Percentiles rank a stretch among this genome's conserved stretches.
Conservation (phyloP, 2,797 vertebrate genomes). For the Urosaurus nigricauda region DNA sequence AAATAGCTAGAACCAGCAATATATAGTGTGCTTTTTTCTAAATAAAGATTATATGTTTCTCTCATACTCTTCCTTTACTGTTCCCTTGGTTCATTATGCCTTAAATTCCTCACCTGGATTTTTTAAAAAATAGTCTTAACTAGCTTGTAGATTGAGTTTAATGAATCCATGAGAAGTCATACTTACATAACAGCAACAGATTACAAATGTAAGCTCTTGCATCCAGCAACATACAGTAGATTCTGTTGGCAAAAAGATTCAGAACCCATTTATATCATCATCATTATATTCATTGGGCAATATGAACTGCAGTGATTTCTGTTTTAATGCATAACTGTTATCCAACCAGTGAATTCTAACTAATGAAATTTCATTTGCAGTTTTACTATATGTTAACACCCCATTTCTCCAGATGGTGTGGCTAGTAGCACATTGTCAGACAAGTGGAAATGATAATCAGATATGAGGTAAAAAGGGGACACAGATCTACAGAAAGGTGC, state of each 20-base stretch:
- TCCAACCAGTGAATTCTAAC: background rate
- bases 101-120: background rate
- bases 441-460: background rate
- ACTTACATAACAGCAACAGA: background rate
- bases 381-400: background rate
- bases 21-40: background rate
- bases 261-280: background rate
- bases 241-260: background rate
- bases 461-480: background rate
- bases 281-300: background rate
- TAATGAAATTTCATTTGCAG: conserved; percentile 3
- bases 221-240: background rate
- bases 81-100: background rate
- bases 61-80: background rate
- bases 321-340: background rate
- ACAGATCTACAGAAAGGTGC: background rate
- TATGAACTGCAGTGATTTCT: background rate
- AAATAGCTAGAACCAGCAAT: background rate
- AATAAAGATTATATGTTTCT: background rate
- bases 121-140: background rate
- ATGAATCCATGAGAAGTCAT: background rate
- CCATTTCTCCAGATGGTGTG: background rate
- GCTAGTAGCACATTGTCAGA: background rate
- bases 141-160: background rate
- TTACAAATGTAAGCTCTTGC: background rate